Evolutionary conservation across 2,797 vertebrate species (phyloP), one percentile per base, ranked within the genome.

Genomic region (Bufotes viridis): DNA sequence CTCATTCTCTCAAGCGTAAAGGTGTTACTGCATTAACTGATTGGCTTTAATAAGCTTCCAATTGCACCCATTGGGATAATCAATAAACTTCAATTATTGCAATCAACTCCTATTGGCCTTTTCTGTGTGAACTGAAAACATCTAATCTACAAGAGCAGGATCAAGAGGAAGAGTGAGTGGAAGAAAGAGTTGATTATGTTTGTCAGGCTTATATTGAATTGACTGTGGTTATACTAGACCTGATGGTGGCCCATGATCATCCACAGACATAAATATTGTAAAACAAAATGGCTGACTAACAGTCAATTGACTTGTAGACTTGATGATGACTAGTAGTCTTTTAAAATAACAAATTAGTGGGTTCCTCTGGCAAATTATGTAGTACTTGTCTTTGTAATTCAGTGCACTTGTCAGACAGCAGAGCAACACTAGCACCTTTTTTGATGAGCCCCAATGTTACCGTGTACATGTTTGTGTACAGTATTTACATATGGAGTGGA

Each of bases 31-130:
- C 89, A 88, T 89, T 90, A 86, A 88, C 85, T 67, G 82, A 80
- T 76, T 87, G 57, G 85, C 84, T 90, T 90, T 90, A 90, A 90
- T 90, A 90, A 89, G 90, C 90, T 86, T 83, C 88, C 88, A 81
- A 82, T 90, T 87, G 78, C 87, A 89, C 88, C 81, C 90, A 88
- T 81, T 87, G 90, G 87, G 88, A 89, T 89, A 90, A 90, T 89
- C 90, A 91, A 90, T 92, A 91, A 90, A 90, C 87, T 90, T 92
- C 91, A 91, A 92, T 91, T 91, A 91, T 88, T 87, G 81, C 85
- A 87, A 90, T 87, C 87, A 90, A 55, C 55, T 87, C 58, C 76
- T 89, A 81, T 87, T 82, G 88, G 84, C 74, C 85, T 86, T 82
- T 82, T 53, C 55, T 74, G 87, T 57, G 55, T 86, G 80, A 75